Evolutionary conservation across 2,797 vertebrate species (phyloP).

Genomic region (Chrosomus eos): DNA sequence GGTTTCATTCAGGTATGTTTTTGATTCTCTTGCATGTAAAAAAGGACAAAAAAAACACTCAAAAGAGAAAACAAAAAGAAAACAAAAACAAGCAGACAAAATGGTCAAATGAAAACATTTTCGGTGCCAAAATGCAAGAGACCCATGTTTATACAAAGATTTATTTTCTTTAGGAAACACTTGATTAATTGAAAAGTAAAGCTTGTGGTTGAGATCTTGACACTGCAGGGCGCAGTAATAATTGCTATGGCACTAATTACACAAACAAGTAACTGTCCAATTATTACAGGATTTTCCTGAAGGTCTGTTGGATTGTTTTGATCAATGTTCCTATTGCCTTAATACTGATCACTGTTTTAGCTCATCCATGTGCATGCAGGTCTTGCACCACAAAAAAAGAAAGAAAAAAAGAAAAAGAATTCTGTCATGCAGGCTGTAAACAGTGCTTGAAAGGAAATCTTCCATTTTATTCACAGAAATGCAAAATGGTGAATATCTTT

Average conservation of each 20-base stretch:
- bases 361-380: constrained; percentile 65
- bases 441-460: constrained; percentile 63
- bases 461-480: constrained; percentile 62
- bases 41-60: not conserved
- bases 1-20: constrained; percentile 82
- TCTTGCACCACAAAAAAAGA: constrained; percentile 61
- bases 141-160: constrained; percentile 78
- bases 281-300: constrained; percentile 54
- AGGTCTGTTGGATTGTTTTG: constrained; percentile 54
- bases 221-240: constrained; percentile 51
- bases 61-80: constrained; percentile 18
- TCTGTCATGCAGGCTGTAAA: constrained; percentile 53
- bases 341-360: constrained; percentile 60
- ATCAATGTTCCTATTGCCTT: constrained; percentile 61
- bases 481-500: constrained; percentile 57
- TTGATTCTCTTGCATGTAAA: constrained; percentile 74
- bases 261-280: constrained; percentile 45
- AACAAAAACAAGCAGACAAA: constrained; percentile 47
- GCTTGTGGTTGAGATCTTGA: constrained; percentile 54
- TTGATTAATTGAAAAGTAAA: constrained; percentile 55
- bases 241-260: constrained; percentile 34
- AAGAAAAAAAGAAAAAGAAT: constrained; percentile 40
- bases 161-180: constrained; percentile 60
- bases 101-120: constrained; percentile 52
- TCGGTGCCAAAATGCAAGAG: constrained; percentile 73